These are phyloP conservation scores for Tragelaphus imberbis DNA, from an alignment of 2,113 vertebrate species.

Conservation along the genomic window DNA sequence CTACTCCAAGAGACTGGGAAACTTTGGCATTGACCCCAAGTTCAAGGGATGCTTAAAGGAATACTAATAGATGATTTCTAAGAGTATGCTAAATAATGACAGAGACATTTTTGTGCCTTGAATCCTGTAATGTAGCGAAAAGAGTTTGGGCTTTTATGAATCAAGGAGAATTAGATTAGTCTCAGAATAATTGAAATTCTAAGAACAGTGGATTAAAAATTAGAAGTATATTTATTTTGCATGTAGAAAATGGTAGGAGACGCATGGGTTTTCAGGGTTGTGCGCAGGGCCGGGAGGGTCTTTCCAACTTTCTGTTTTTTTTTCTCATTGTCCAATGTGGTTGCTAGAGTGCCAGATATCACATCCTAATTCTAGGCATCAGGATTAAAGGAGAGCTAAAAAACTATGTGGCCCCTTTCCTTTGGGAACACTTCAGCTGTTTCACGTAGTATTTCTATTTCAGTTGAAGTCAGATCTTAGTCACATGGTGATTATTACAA, in stretches of 20 bases:
- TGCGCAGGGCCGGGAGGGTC: fast-evolving
- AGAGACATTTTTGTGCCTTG: not conserved
- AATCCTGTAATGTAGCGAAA: not conserved
- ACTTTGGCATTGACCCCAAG: not conserved
- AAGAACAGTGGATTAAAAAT: not conserved
- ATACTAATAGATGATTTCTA: not conserved
- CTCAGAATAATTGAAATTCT: not conserved
- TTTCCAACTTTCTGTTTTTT: not conserved
- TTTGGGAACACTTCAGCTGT: not conserved
- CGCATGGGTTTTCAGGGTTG: not conserved
- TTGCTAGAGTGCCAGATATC: not conserved
- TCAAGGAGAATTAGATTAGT: not conserved
- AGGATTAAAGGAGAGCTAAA: not conserved
- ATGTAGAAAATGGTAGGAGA: not conserved
- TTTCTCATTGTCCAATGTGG: not conserved
- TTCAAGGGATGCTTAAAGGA: not conserved
- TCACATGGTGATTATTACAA: not conserved
- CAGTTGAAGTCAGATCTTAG: not conserved
- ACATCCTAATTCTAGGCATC: not conserved
- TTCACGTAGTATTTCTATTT: not conserved
- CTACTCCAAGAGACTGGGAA: not conserved
- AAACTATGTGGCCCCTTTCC: not conserved
- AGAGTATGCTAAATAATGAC: not conserved
- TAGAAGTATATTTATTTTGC: not conserved
- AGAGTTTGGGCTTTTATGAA: not conserved